Evolutionary conservation across 2,888 invertebrate genomes (phyloP), one percentile per base, ranked within the genome.

Genomic region (Ennomos fuscantarius): DNA sequence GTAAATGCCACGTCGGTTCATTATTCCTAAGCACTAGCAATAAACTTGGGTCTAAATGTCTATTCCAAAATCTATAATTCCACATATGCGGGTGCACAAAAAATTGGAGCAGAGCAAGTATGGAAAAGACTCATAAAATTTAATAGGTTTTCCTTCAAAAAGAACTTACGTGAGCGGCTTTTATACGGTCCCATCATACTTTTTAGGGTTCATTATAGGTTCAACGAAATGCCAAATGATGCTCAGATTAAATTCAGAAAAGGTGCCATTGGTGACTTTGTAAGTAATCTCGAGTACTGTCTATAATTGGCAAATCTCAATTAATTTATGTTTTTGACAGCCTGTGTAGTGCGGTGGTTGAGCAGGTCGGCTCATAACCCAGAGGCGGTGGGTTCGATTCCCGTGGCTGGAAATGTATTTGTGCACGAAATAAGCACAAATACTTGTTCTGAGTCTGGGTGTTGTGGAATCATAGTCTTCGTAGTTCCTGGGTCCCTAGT

Each of bases 51-150:
- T 24, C 15, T 15, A 15, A 15, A 15, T 45, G 72, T 9, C 82
- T 39, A 70, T 66, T 88, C 87, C 62, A 85, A 83, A 2, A 45
- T 6, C 13, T 57, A 47, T 31, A 51, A 11, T 54, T 58, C 62
- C 62, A 62, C 64, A 71, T 15, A 60, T 39, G 65, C 62, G 72
- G 70, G 74, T 69, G 75, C 78, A 78, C 81, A 89, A 89, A 87
- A 90, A 91, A 90, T 87, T 91, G 89, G 91, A 90, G 89, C 90
- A 90, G 75, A 74, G 77, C 88, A 76, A 75, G 87, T 89, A 89
- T 89, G 90, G 89, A 88, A 87, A 89, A 89, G 86, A 81, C 77
- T 79, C 89, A 84, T 90, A 89, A 91, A 91, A 90, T 87, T 91
- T 89, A 88, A 90, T 90, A 89, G 85, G 87, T 80, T 89, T 90